Conservation (phyloP, 2,113 vertebrate species). For the Zeus faber region DNA sequence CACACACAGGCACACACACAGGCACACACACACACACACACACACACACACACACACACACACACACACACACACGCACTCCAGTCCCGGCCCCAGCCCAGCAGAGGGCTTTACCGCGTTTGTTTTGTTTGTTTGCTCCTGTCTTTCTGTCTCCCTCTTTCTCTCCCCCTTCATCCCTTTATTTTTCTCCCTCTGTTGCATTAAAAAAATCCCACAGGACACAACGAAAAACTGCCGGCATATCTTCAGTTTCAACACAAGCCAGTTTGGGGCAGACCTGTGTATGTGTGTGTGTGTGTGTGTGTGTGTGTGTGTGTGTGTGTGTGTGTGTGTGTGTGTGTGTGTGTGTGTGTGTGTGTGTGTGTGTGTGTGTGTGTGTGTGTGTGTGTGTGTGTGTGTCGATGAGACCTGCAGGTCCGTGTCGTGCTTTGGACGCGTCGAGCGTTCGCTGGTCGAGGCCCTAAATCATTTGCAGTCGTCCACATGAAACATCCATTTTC, state of each 20-base stretch:
- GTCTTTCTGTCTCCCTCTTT: constrained; percentile 50
- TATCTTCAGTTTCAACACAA: constrained; percentile 40
- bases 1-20: background rate
- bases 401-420: no score
- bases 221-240: constrained; percentile 47
- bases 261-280: constrained; percentile 45
- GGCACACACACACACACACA: constrained; percentile 29
- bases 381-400: constrained; percentile 3
- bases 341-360: constrained; percentile 7
- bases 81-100: constrained; percentile 59
- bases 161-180: constrained; percentile 37
- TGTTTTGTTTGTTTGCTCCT: constrained; percentile 74
- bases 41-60: background rate
- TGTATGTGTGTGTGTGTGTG: constrained; percentile 42
- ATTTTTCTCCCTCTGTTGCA: constrained; percentile 45
- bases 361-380: constrained; percentile 47
- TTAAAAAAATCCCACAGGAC: constrained; percentile 62
- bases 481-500: constrained; percentile 62
- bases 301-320: constrained; percentile 20
- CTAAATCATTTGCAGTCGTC: constrained; percentile 49
- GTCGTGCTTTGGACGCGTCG: constrained; percentile 19
- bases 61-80: constrained; percentile 16
- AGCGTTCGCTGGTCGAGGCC: constrained; percentile 28
- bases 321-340: constrained; percentile 11
- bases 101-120: constrained; percentile 76